Percentiles rank a stretch among this genome's conserved stretches.
Conservation (phyloP, 2,888 invertebrate genomes). For the Catonia carolina region DNA sequence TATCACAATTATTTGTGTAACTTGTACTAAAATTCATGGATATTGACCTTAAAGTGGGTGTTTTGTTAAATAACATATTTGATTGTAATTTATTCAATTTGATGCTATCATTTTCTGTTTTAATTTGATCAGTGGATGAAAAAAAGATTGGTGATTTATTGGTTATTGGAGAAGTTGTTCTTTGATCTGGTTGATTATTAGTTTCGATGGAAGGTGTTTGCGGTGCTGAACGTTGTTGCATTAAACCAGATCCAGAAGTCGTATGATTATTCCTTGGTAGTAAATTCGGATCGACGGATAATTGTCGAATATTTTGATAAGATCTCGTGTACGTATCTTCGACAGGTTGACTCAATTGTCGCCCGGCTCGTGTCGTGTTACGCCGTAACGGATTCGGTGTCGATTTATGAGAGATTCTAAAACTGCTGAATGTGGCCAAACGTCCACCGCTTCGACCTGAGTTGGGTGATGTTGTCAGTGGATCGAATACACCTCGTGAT, state of each 20-base stretch:
- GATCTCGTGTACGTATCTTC: constrained; percentile 23
- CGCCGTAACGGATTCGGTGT: constrained; percentile 31
- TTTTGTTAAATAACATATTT: too few relatives aligned
- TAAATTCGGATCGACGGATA: constrained; percentile 33
- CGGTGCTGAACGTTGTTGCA: constrained; percentile 32
- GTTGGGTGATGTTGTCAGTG: constrained; percentile 7
- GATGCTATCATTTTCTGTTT: too few relatives aligned
- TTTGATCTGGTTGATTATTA: constrained; percentile 7
- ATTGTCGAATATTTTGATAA: constrained; percentile 32
- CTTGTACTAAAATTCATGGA: too few relatives aligned
- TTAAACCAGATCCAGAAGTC: constrained; percentile 15
- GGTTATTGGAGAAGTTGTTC: constrained; percentile 14
- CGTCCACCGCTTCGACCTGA: constrained; percentile 25
- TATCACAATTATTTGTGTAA: too few relatives aligned
- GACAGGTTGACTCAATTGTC: constrained; percentile 26
- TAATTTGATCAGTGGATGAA: too few relatives aligned
- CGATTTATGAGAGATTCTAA: constrained; percentile 35
- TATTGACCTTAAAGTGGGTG: too few relatives aligned
- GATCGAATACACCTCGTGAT: constrained; percentile 23
- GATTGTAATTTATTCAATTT: too few relatives aligned
- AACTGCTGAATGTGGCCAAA: constrained; percentile 37
- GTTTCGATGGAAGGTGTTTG: constrained; percentile 30
- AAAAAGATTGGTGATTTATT: too few relatives aligned
- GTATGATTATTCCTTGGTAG: constrained; percentile 23
- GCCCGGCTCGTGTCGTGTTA: constrained; percentile 30